Evolutionary conservation across 2,888 invertebrate genomes (phyloP).

Genomic region (Xiphydria camelus): DNA sequence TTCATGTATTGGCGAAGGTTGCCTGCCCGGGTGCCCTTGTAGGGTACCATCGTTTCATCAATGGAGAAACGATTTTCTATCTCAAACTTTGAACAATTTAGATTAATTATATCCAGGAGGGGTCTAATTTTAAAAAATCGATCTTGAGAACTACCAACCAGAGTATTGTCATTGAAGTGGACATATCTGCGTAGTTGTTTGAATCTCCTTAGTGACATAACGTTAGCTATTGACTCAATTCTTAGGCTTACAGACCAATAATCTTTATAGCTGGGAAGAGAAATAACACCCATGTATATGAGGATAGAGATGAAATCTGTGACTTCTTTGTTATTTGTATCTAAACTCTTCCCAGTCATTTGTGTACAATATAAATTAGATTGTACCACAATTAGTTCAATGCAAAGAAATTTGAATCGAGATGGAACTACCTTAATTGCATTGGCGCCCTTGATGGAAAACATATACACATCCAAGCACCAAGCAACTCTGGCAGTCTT

Average conservation of each 20-base stretch:
- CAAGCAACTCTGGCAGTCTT: constrained; percentile 26
- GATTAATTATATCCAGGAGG: too few relatives aligned
- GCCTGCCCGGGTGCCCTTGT: constrained; percentile 24
- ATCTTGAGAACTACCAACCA: constrained; percentile 23
- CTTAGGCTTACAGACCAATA: constrained; percentile 19
- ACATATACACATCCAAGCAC: constrained; percentile 29
- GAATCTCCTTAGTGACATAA: constrained; percentile 38
- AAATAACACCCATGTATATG: constrained; percentile 39
- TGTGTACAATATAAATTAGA: constrained; percentile 1
- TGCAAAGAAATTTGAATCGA: constrained; percentile 17
- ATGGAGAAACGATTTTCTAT: constrained; percentile 22
- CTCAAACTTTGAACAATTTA: constrained; percentile 32
- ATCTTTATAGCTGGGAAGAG: constrained; percentile 29
- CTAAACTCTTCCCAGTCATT: not conserved
- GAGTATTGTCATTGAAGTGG: constrained; percentile 38
- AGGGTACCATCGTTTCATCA: constrained; percentile 36
- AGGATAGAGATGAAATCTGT: constrained; percentile 36
- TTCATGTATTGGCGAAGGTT: constrained; percentile 21
- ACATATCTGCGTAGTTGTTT: constrained; percentile 32
- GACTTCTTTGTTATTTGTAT: constrained; percentile 25
- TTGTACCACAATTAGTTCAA: not conserved
- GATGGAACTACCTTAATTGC: constrained; percentile 33
- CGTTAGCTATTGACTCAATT: constrained; percentile 26
- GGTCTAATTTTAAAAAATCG: constrained; percentile 39
- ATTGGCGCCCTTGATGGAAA: constrained; percentile 25